phyloP scores from a whole-genome alignment of 2,797 vertebrate genomes.

The Furcifer pardalis region DNA sequence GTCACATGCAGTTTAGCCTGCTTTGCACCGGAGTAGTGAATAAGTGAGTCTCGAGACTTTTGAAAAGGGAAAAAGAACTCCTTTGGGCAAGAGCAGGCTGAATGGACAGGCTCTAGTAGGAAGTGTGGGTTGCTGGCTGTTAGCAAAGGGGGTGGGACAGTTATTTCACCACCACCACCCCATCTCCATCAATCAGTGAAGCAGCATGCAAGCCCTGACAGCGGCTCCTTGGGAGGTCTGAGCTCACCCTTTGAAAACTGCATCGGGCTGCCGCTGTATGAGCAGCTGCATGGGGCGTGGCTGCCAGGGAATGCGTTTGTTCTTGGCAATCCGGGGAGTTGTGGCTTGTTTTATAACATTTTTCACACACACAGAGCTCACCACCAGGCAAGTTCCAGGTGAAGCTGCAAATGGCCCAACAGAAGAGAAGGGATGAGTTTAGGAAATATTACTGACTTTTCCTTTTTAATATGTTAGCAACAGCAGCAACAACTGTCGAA shows the following conservation, averaged over 20 bases:
- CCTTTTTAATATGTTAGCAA: neutral
- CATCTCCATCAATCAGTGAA: conserved; percentile 17
- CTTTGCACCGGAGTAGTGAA: neutral
- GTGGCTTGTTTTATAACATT: conserved; percentile 41
- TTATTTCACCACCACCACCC: neutral
- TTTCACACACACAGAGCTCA: neutral
- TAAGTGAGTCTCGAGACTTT: neutral
- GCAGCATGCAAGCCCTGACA: conserved; percentile 24
- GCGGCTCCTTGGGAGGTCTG: conserved; percentile 39
- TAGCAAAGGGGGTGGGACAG: neutral
- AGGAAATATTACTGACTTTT: neutral
- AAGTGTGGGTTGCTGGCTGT: neutral
- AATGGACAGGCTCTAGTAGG: neutral
- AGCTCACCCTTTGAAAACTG: conserved; percentile 35
- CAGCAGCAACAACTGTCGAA: neutral
- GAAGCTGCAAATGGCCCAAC: conserved; percentile 8
- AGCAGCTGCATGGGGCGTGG: conserved; percentile 38
- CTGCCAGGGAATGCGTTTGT: conserved; percentile 30
- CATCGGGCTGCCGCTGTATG: conserved; percentile 32
- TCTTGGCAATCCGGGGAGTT: conserved; percentile 19
- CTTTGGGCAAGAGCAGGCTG: neutral
- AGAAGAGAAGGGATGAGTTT: neutral
- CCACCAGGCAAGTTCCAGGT: conserved; percentile 25
- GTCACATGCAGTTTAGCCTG: neutral
- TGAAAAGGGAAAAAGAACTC: too few species aligned